phyloP scores from a whole-genome alignment of 2,113 vertebrate genomes.

The Hemibagrus wyckioides region DNA sequence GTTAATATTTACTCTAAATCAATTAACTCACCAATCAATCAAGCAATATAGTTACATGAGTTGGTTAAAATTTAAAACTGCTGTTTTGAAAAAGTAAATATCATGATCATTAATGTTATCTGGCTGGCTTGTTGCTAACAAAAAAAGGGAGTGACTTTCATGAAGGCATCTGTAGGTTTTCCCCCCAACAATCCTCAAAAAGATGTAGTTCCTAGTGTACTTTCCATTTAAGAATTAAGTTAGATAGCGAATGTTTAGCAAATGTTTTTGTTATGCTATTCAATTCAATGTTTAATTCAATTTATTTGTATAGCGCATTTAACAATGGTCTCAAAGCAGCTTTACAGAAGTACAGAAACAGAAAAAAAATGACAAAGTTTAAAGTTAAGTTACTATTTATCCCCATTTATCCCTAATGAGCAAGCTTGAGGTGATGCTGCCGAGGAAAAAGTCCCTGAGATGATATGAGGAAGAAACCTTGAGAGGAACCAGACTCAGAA shows the following conservation, averaged over 20 bases:
- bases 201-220: neutral
- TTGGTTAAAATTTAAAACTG: neutral
- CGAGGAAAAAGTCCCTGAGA: too few relatives aligned
- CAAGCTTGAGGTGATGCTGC: too few relatives aligned
- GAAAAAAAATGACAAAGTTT: too few relatives aligned
- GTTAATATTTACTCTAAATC: neutral
- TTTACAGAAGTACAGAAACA: too few relatives aligned
- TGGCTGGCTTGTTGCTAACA: neutral
- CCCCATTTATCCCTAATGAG: too few relatives aligned
- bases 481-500: too few relatives aligned
- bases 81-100: neutral
- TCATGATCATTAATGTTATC: neutral
- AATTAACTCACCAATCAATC: neutral
- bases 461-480: too few relatives aligned
- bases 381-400: too few relatives aligned
- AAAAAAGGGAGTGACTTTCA: neutral
- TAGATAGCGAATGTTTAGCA: neutral
- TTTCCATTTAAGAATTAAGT: neutral
- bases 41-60: neutral
- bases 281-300: too few relatives aligned
- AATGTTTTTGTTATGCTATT: neutral
- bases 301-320: too few relatives aligned
- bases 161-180: neutral
- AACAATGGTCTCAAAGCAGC: too few relatives aligned
- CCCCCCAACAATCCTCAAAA: neutral